Base-by-base conservation (phyloP, 2,797 vertebrate genomes). In the Anguilla pacifica region DNA sequence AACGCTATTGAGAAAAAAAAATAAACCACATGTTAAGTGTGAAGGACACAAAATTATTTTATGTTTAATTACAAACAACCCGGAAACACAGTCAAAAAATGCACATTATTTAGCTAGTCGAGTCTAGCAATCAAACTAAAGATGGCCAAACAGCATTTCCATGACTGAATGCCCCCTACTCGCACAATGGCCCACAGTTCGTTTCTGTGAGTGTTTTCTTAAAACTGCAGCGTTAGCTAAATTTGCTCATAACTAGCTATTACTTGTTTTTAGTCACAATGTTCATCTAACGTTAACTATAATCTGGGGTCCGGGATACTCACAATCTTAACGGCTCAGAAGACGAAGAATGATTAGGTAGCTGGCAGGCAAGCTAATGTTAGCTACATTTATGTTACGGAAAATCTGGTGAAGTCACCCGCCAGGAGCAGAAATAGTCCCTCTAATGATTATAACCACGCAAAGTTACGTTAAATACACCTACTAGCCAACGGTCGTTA, bases 151-250 rank as follows among this genome's bases (percentile, higher is more conserved):
- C 28, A 1, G 70, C 28, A 77, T 22, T 2, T 72, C 35, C 28
- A 10, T 31, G n/a, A 19, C 74, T 77, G 5, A 85, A 83, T 2
- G n/a, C 43, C 77, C 85, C 57, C 74, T 57, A 46, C 19, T 82
- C 77, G 43, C 77, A 57, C 74, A 74, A 82, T 81, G 74, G 81
- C 74, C 77, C 55, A 87, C 22, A 87, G 43, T 46, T 46, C 43
- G 4, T 83, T 83, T 61, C 55, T 83, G 46, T 46, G 57, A 39
- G 64, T 64, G 25, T 19, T 35, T 25, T 82, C 77, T 67, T 82
- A 87, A 83, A 87, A 77, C 22, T n/a, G 11, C 11, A 19, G 43
- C 3, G 11, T 39, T 43, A 22, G 11, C 39, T 28, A 28, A 11
- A 72, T 59, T 59, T 59, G 57, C 57, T 59, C 70, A 2, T 31